phyloP scores from a whole-genome alignment of 2,113 vertebrate species.

The Protobothrops mucrosquamatus region DNA sequence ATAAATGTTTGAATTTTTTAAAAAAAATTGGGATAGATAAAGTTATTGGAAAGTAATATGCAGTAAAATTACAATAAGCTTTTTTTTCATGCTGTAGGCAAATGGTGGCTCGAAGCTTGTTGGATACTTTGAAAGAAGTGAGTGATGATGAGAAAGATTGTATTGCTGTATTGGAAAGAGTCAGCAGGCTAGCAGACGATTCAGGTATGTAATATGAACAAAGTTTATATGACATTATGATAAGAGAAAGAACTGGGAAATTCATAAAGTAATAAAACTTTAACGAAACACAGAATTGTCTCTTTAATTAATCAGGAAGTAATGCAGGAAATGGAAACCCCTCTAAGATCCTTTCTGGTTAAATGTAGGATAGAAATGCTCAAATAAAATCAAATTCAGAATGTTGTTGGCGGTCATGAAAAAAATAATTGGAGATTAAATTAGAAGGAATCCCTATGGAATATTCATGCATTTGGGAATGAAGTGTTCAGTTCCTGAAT shows the following conservation, averaged over 20 bases:
- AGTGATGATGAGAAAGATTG: conserved; percentile 88
- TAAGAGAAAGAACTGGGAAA: not conserved
- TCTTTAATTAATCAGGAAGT: not conserved
- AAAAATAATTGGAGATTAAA: not conserved
- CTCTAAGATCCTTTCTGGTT: not conserved
- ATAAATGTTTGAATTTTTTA: not conserved
- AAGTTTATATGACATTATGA: conserved; percentile 23
- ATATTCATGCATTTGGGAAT: not conserved
- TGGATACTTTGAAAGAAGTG: conserved; percentile 88
- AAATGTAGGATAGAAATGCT: not conserved
- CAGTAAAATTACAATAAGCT: conserved; percentile 32
- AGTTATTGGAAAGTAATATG: not conserved
- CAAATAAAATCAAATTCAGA: not conserved
- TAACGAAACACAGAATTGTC: not conserved
- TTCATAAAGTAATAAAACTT: not conserved
- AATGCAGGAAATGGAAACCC: not conserved
- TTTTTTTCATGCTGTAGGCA: conserved; percentile 73
- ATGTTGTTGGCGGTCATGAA: not conserved
- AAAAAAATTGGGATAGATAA: not conserved
- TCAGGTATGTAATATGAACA: conserved; percentile 73
- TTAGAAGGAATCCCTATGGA: not conserved
- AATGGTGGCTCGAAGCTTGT: conserved; percentile 90
- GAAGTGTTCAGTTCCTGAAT: not conserved
- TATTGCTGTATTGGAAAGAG: conserved; percentile 84
- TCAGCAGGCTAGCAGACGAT: conserved; percentile 86